Evolutionary conservation across 2,113 vertebrate genomes (phyloP).

Genomic region (Sylvicapra grimmia): DNA sequence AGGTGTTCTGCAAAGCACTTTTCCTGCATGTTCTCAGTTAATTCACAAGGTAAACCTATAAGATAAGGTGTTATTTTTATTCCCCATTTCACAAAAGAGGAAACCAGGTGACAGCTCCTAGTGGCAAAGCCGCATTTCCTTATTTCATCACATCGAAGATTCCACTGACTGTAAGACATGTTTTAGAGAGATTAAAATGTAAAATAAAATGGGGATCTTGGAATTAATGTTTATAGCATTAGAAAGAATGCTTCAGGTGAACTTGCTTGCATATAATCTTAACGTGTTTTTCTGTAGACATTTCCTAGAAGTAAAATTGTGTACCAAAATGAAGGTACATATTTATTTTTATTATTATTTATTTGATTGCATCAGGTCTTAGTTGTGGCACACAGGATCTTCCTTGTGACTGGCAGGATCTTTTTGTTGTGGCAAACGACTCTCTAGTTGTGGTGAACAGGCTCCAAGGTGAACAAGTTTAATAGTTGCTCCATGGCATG

Average conservation of each 20-base stretch:
- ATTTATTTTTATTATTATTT: not conserved
- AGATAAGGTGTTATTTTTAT: not conserved
- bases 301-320: slow-evolving; percentile 18
- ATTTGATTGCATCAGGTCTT: not conserved
- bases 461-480: not conserved
- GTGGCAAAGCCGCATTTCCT: not conserved
- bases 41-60: not conserved
- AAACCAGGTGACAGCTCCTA: not conserved
- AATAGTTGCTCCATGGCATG: not conserved
- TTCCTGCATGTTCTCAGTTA: not conserved
- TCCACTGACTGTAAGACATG: not conserved
- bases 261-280: not conserved
- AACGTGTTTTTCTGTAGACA: not conserved
- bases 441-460: not conserved
- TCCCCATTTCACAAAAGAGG: not conserved
- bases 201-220: not conserved
- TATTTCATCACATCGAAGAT: slow-evolving; percentile 9
- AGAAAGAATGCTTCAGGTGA: not conserved
- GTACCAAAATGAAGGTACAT: not conserved
- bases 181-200: not conserved
- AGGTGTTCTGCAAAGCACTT: not conserved
- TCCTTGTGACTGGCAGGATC: not conserved
- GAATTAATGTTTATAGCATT: not conserved
- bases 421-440: not conserved
- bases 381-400: not conserved